phyloP scores from a whole-genome alignment of 2,888 invertebrate species.

The Stenchaetothrips biformis region DNA sequence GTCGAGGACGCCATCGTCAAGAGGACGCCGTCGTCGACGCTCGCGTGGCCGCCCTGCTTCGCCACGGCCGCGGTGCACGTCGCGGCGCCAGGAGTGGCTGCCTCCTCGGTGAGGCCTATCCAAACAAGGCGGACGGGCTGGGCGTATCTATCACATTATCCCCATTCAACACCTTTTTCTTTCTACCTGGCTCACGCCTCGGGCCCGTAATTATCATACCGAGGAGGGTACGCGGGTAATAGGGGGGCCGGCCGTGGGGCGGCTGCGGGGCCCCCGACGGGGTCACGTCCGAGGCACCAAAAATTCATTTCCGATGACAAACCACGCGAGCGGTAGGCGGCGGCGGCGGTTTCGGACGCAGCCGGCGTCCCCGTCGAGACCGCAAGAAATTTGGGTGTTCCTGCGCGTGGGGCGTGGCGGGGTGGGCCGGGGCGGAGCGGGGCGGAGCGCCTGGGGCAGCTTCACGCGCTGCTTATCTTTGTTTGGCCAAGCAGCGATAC shows the following conservation, averaged over 20 bases:
- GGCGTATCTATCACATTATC: constrained; percentile 25
- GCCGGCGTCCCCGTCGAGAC: neutral
- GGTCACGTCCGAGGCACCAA: no score
- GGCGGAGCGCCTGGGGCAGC: no score
- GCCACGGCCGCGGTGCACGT: neutral
- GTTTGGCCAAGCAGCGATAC: neutral
- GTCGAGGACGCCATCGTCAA: neutral
- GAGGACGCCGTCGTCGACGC: neutral
- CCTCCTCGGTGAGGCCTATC: neutral
- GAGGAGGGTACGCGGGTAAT: no score
- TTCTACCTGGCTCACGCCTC: neutral
- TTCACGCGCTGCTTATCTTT: neutral
- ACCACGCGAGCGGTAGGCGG: neutral
- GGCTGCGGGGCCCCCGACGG: no score
- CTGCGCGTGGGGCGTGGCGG: neutral
- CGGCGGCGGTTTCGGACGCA: neutral
- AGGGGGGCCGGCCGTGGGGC: no score
- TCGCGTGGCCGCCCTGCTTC: neutral
- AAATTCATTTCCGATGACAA: neutral
- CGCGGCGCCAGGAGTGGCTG: neutral
- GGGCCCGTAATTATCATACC: neutral
- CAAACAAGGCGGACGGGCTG: neutral
- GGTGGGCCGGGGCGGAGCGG: no score
- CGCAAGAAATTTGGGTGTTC: neutral
- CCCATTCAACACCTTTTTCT: constrained; percentile 8